Evolutionary conservation across 2,113 vertebrate genomes (phyloP), one percentile per base, ranked within the genome.

Genomic region (Notiomystis cincta): DNA sequence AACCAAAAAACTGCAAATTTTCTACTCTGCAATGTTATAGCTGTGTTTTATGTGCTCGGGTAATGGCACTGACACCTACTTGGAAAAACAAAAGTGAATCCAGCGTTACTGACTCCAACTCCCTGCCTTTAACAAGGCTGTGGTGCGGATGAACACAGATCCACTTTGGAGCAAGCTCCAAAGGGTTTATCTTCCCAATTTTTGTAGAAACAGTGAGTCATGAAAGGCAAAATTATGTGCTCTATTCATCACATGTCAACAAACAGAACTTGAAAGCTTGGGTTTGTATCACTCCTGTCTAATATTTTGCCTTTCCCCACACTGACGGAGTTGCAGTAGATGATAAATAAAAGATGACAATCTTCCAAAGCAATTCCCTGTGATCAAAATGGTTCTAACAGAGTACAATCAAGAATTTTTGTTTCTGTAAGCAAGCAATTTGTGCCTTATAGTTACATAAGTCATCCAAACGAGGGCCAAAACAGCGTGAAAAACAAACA

Each of bases 291-390:
- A 31, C 65, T 95, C 47, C 84, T 82, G 64, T 51, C 71, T 48
- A 83, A 78, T 31, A 37, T 54, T 84, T 75, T 83, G 80, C 62
- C 72, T 62, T 72, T 60, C 27, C 53, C 42, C 21, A 5, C 16
- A 20, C 40, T 73, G 50, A 51, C 47, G 9, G 54, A 56, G 66
- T 40, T 78, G 50, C 71, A 75, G 48, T 6, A 50, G 31, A 28
- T 33, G 57, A 83, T 75, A 81, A 57, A 96, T 79, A 90, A 85
- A 95, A 90, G 57, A 95, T 81, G 56, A 87, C 57, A 86, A 60
- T 75, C 87, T 82, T 90, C 83, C 82, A 94, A 62, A 90, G 75
- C 71, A 79, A 51, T 66, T 89, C 54, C n/a, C 64, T 19, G 22
- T 0, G 1, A 90, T 91, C 47, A 53, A 66, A 94, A 75, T 67